These are phyloP conservation scores for Paramormyrops hopkinsi DNA, from an alignment of 2,797 vertebrate species.

Conservation along the genomic window DNA sequence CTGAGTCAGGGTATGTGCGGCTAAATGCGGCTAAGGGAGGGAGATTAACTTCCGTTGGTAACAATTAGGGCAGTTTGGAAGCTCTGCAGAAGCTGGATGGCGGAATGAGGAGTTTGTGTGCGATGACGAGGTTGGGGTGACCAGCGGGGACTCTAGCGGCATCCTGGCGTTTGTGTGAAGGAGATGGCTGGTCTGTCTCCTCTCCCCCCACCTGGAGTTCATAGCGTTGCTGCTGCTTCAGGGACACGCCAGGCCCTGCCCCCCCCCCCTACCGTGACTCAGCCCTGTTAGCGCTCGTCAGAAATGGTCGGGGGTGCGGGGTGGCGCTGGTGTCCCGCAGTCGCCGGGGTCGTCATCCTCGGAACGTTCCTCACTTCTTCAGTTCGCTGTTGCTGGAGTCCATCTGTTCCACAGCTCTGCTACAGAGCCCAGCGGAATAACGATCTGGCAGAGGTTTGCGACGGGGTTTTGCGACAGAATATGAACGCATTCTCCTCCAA, in stretches of 20 bases:
- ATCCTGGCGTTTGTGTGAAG: not conserved
- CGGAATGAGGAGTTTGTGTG: not conserved
- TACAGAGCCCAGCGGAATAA: not conserved
- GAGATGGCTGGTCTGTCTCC: not conserved
- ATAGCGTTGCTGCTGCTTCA: not conserved
- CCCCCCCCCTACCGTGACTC: not conserved
- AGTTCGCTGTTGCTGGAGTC: not conserved
- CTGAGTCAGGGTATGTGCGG: not conserved
- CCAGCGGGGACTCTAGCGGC: not conserved
- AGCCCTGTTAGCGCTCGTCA: not conserved
- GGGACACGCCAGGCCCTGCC: not conserved
- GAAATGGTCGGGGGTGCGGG: not conserved
- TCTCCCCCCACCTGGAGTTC: not conserved
- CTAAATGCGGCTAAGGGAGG: not conserved
- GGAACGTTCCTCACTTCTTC: not conserved
- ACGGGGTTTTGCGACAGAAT: not conserved
- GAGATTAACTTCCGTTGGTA: not conserved
- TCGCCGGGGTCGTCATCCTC: not conserved
- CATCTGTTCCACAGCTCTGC: not conserved
- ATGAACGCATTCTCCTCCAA: not conserved
- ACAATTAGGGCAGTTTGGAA: not conserved
- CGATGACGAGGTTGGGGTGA: not conserved
- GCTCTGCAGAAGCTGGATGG: not conserved
- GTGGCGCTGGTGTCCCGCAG: not conserved
- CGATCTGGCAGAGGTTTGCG: not conserved